These are phyloP conservation scores for Ceyx margarethae DNA, from an alignment of 2,113 vertebrate genomes.

Conservation along the genomic window DNA sequence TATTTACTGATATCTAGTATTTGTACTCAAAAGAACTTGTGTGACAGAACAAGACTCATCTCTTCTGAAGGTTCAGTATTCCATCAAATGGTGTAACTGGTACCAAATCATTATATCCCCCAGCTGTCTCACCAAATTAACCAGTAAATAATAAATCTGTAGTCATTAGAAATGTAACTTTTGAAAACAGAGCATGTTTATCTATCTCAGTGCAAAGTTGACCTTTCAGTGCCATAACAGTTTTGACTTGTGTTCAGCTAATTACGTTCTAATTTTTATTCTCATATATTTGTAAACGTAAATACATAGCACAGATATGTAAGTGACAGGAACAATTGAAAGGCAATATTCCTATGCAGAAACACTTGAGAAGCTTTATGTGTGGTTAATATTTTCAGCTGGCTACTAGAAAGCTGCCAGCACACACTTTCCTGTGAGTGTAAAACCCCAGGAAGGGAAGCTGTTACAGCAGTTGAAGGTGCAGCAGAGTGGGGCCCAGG, in stretches of 20 bases:
- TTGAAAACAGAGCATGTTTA: background rate
- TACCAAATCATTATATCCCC: background rate
- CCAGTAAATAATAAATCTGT: background rate
- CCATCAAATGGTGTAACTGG: background rate
- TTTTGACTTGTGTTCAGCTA: background rate
- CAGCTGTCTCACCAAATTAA: background rate
- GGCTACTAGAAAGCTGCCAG: background rate
- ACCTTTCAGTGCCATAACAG: background rate
- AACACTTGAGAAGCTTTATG: background rate
- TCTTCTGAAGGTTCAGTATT: background rate
- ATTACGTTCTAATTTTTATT: background rate
- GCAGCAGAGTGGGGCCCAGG: background rate
- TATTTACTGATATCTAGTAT: background rate
- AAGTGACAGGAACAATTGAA: background rate
- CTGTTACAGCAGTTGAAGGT: background rate
- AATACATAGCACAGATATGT: background rate
- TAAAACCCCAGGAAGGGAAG: background rate
- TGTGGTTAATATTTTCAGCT: background rate
- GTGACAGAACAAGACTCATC: background rate
- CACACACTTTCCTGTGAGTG: background rate
- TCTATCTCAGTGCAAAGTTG: background rate
- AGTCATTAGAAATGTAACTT: background rate
- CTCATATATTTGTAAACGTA: background rate
- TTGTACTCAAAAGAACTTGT: background rate
- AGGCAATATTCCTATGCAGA: background rate